Percentiles rank a stretch among this genome's conserved stretches.
phyloP scores from a whole-genome alignment of 2,797 vertebrate species.

The Falco peregrinus region DNA sequence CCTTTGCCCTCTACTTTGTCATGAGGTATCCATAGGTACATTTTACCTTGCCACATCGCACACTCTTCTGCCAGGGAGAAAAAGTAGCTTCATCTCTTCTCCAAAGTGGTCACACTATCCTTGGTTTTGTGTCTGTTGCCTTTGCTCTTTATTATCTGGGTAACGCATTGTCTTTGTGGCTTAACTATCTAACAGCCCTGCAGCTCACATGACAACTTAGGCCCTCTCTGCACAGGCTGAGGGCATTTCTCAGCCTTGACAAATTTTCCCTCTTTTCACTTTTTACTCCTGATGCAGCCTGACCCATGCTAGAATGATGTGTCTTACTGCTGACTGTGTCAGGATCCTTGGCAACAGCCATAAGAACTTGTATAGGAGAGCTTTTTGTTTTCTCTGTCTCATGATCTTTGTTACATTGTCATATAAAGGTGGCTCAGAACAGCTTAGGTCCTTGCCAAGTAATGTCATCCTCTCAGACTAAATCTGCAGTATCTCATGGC shows the following conservation, averaged over 20 bases:
- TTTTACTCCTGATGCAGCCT: background rate
- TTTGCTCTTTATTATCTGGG: background rate
- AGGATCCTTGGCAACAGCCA: background rate
- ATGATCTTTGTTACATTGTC: background rate
- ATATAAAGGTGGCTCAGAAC: background rate
- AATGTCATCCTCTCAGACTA: background rate
- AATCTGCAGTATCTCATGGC: background rate
- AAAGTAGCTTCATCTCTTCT: background rate
- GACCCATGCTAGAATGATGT: background rate
- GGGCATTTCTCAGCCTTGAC: background rate
- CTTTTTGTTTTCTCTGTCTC: background rate
- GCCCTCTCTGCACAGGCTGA: background rate
- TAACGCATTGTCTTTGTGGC: background rate
- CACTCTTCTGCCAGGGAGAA: background rate
- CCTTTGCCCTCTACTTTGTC: background rate
- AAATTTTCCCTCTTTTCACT: background rate
- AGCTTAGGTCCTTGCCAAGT: background rate
- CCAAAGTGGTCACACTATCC: background rate
- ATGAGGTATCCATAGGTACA: background rate
- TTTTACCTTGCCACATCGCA: background rate
- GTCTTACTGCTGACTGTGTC: background rate
- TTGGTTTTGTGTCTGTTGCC: background rate
- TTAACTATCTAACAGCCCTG: background rate
- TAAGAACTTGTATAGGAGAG: background rate
- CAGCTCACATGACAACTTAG: background rate